Evolutionary conservation across 2,888 invertebrate species (phyloP), one percentile per base, ranked within the genome.

Genomic region (Oxystoma pomonae): DNA sequence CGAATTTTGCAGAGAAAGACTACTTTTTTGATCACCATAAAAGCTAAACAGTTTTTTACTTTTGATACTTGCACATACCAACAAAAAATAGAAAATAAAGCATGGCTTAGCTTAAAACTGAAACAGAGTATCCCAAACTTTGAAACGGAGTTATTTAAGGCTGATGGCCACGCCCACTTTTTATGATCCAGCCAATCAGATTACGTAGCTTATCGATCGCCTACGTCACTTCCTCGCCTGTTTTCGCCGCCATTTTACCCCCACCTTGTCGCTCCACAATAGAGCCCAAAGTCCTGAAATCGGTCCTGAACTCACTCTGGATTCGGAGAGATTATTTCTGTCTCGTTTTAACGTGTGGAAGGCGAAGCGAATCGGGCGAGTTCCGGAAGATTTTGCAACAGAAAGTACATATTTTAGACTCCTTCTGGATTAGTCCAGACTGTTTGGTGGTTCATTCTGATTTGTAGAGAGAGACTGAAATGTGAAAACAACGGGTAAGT

Each of bases 201-300:
- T 53, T 58, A 50, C 50, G 20, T 55, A 22, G 55, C 49, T 19
- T 65, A 65, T 65, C 65, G 65, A 65, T 65, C 63, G 65, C 55
- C 22, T 51, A 65, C 65, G 65, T 65, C 65, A 65, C 61, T 63
- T 65, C 63, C 65, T 63, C 59, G 57, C 58, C 59, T 51, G 21
- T 51, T 20, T 52, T 58, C 58, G 65, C 21, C 65, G 65, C 65
- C 65, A 65, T 65, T 63, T 65, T 63, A 61, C 59, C 65, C 65
- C 63, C 65, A 59, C 65, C n/a, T n/a, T n/a, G n/a, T 35, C 17
- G 53, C 53, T 5, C 53, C 12, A 35, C 35, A 7, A 7, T 3
- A 35, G 5, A 35, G 12, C 35, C 5, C 5, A 35, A 3, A 35
- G 12, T 12, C 5, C 12, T 3, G 35, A 35, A 35, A 35, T 35